Conservation (phyloP, 1,140 invertebrate genomes). For the Aleiodes sp. region DNA sequence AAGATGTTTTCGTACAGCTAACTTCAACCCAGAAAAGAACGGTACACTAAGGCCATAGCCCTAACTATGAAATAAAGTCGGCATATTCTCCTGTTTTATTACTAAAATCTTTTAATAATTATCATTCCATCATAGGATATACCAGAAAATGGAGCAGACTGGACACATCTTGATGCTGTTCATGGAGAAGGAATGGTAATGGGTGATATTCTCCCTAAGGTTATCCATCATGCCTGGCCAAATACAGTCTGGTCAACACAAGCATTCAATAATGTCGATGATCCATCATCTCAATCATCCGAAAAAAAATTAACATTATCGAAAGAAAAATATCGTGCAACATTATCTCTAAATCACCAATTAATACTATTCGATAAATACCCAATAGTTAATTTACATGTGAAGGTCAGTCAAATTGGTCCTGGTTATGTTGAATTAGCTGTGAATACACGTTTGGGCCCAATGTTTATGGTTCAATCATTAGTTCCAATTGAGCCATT, state of each 20-base stretch:
- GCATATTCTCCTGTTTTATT: background rate
- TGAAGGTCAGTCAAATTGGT: constrained; percentile 77
- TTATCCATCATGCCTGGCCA: constrained; percentile 55
- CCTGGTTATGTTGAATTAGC: constrained; percentile 80
- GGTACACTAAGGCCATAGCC: too few relatives aligned
- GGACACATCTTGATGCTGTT: constrained; percentile 80
- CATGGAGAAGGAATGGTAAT: constrained; percentile 73
- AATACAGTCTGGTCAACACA: constrained; percentile 45
- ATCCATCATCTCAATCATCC: constrained; percentile 8
- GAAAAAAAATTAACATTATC: too few relatives aligned
- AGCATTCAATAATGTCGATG: background rate
- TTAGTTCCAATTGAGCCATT: constrained; percentile 84
- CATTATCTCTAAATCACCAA: constrained; percentile 69
- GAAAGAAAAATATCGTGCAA: constrained; percentile 69
- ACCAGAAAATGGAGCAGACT: constrained; percentile 90
- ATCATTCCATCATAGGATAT: constrained; percentile 75
- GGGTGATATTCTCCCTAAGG: constrained; percentile 62
- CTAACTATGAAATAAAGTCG: background rate
- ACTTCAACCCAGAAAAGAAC: too few relatives aligned
- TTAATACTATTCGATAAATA: constrained; percentile 68
- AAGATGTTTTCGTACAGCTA: too few relatives aligned
- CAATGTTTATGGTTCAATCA: constrained; percentile 77
- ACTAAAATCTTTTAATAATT: background rate
- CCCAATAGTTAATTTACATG: constrained; percentile 66
- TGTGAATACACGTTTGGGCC: constrained; percentile 70